Evolutionary conservation across 2,888 invertebrate species (phyloP).

Genomic region (Nineta flava): DNA sequence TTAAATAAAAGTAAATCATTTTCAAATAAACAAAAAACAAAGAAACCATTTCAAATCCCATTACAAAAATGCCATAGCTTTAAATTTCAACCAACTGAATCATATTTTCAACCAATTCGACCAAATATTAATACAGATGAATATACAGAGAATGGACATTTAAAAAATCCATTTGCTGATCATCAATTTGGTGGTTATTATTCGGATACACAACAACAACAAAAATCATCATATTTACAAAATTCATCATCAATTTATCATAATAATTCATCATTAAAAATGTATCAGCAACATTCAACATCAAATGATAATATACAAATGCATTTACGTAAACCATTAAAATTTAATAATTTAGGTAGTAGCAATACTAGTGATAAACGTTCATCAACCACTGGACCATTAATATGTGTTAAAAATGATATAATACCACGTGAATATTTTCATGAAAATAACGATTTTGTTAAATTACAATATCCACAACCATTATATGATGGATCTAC

Average conservation of each 20-base stretch:
- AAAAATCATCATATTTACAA: slow-evolving; percentile 3
- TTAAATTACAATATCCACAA: slow-evolving; percentile 28
- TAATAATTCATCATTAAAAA: not conserved
- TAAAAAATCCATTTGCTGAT: slow-evolving; percentile 6
- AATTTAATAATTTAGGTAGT: not conserved
- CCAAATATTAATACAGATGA: slow-evolving; percentile 34
- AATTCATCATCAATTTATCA: not conserved
- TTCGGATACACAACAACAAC: not conserved
- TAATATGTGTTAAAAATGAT: slow-evolving; percentile 8
- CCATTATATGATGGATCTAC: slow-evolving; percentile 18
- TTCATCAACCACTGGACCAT: slow-evolving; percentile 2
- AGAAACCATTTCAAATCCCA: slow-evolving; percentile 47
- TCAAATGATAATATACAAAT: slow-evolving; percentile 3
- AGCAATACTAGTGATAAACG: slow-evolving; percentile 4
- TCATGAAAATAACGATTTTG: slow-evolving; percentile 24
- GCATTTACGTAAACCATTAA: slow-evolving; percentile 6
- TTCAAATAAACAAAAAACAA: slow-evolving; percentile 27
- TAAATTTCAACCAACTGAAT: slow-evolving; percentile 31
- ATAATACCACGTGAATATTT: slow-evolving; percentile 15
- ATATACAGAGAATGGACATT: slow-evolving; percentile 7
- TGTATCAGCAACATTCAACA: not conserved
- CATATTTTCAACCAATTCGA: slow-evolving; percentile 48
- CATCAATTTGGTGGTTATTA: slow-evolving; percentile 5
- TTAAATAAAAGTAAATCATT: slow-evolving; percentile 27
- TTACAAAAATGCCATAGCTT: slow-evolving; percentile 49